Evolutionary conservation across 2,113 vertebrate genomes (phyloP).

Genomic region (Bolborhynchus lineola): DNA sequence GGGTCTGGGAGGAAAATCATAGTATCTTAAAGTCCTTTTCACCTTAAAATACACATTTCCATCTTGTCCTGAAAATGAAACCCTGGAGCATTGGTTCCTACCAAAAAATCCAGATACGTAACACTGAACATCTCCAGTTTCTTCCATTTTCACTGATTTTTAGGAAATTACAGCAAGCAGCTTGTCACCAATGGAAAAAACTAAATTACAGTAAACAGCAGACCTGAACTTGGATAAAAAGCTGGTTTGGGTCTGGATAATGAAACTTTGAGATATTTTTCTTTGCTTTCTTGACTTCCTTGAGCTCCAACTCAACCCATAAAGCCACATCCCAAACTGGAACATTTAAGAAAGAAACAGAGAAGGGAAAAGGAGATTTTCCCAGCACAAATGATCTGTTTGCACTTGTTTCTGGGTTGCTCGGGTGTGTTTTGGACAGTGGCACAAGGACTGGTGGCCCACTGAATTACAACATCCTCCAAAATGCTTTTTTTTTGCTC

Average conservation of each 20-base stretch:
- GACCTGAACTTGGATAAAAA: background rate
- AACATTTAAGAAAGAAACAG: rapidly evolving
- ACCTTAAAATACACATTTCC: background rate
- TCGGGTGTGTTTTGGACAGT: background rate
- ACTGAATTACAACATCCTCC: background rate
- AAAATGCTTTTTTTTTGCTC: background rate
- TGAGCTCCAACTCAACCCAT: background rate
- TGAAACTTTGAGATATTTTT: background rate
- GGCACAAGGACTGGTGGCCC: rapidly evolving
- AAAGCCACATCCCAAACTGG: background rate
- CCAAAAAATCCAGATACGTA: rapidly evolving
- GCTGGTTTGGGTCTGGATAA: too few species aligned
- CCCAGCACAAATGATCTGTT: background rate
- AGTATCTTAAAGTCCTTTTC: background rate
- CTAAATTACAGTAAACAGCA: background rate
- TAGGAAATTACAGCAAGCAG: background rate
- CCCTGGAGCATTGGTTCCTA: rapidly evolving
- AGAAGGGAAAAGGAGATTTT: background rate
- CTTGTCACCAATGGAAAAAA: background rate
- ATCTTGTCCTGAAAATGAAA: background rate
- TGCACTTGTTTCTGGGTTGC: background rate
- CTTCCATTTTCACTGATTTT: background rate
- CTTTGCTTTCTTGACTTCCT: background rate
- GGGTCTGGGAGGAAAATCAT: background rate
- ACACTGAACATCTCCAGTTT: background rate